Evolutionary conservation across 2,113 vertebrate species (phyloP).

Genomic region (Hipposideros armiger): DNA sequence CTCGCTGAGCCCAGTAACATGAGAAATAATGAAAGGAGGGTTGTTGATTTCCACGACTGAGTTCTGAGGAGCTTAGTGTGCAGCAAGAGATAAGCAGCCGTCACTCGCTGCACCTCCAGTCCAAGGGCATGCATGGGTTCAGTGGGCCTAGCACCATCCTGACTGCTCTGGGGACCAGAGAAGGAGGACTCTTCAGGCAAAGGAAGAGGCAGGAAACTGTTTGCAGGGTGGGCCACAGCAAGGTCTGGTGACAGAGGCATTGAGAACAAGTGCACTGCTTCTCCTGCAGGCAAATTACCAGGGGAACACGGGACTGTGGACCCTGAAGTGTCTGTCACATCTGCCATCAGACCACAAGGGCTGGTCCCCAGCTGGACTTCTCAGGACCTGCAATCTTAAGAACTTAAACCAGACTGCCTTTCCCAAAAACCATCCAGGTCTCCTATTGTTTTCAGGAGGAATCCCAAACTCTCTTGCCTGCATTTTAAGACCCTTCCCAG

Average conservation of each 20-base stretch:
- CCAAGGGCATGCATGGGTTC: rapidly evolving
- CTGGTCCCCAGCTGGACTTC: not conserved
- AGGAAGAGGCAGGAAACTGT: not conserved
- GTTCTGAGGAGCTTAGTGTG: not conserved
- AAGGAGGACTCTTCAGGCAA: not conserved
- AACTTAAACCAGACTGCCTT: not conserved
- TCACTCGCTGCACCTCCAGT: not conserved
- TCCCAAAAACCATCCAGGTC: not conserved
- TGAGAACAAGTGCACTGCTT: not conserved
- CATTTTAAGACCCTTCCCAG: not conserved
- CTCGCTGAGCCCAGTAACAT: not conserved
- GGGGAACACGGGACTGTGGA: not conserved
- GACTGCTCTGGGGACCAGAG: not conserved
- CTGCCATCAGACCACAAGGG: not conserved
- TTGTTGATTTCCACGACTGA: not conserved
- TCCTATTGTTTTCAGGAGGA: not conserved
- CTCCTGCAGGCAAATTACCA: not conserved
- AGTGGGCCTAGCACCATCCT: no score
- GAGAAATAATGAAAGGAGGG: not conserved
- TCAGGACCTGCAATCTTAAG: not conserved
- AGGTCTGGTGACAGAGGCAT: not conserved
- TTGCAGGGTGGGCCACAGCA: not conserved
- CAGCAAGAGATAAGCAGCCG: not conserved
- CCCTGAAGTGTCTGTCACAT: not conserved
- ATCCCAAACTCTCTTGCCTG: not conserved